These are phyloP conservation scores for Pitangus sulphuratus DNA, from an alignment of 2,797 vertebrate species.

Conservation along the genomic window DNA sequence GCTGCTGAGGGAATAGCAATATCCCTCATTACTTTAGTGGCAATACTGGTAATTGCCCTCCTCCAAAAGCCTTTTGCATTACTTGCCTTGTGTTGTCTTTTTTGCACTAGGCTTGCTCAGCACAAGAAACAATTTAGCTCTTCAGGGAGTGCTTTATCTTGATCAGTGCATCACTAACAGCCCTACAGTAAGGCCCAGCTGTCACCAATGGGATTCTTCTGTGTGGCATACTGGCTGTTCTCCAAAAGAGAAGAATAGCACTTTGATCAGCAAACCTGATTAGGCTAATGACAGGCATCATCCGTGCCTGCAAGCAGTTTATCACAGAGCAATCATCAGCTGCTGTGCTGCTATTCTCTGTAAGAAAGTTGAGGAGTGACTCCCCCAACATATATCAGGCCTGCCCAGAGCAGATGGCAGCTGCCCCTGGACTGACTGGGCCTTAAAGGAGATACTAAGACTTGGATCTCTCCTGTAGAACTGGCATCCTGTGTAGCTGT, in stretches of 20 bases:
- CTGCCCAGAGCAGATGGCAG: neutral
- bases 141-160: neutral
- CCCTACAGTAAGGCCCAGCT: neutral
- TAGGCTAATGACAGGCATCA: neutral
- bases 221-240: neutral
- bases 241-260: neutral
- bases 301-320: neutral
- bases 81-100: neutral
- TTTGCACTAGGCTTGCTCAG: neutral
- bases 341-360: neutral
- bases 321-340: neutral
- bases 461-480: neutral
- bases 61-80: neutral
- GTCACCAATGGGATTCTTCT: neutral
- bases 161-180: neutral
- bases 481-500: neutral
- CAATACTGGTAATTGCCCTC: neutral
- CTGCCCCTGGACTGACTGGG: neutral
- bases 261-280: constrained; percentile 9
- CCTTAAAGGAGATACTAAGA: neutral
- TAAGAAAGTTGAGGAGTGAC: neutral
- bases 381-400: neutral
- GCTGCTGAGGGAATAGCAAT: neutral
- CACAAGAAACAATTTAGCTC: neutral
- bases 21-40: neutral